Conservation (phyloP, 2,797 vertebrate genomes). For the Benthosema pterotum region DNA sequence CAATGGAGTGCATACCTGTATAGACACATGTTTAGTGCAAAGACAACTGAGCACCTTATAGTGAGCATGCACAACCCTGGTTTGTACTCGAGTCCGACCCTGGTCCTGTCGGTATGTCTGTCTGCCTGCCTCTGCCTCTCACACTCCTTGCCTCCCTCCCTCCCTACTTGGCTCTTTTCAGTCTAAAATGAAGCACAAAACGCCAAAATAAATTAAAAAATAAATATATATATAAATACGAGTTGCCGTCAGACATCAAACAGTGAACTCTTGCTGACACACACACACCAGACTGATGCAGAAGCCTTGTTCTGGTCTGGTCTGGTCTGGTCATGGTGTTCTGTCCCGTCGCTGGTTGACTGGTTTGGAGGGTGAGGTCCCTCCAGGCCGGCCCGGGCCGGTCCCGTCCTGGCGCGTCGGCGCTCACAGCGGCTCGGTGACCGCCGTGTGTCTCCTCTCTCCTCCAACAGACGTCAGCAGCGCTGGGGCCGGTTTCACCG, state of each 20-base stretch:
- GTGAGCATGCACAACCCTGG: too few species aligned
- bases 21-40: too few species aligned
- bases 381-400: slow-evolving; percentile 52
- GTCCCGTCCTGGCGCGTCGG: slow-evolving; percentile 51
- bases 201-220: too few species aligned
- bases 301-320: slow-evolving; percentile 37
- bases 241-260: slow-evolving; percentile 26
- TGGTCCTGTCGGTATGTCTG: too few species aligned
- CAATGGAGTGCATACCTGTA: too few species aligned
- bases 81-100: too few species aligned
- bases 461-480: slow-evolving; percentile 79
- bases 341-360: slow-evolving; percentile 66
- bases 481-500: slow-evolving; percentile 68
- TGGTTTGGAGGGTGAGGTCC: slow-evolving; percentile 64
- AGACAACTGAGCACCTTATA: too few species aligned
- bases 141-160: too few species aligned
- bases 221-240: not conserved
- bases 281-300: slow-evolving; percentile 31
- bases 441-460: slow-evolving; percentile 36
- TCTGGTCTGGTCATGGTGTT: slow-evolving; percentile 60
- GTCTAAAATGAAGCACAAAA: too few species aligned
- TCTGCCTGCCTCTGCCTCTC: too few species aligned
- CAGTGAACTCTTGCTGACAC: slow-evolving; percentile 63
- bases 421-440: slow-evolving; percentile 40
- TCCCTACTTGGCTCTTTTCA: too few species aligned